phyloP scores from a whole-genome alignment of 1,140 invertebrate genomes.

The Drosophila malerkotliana region DNA sequence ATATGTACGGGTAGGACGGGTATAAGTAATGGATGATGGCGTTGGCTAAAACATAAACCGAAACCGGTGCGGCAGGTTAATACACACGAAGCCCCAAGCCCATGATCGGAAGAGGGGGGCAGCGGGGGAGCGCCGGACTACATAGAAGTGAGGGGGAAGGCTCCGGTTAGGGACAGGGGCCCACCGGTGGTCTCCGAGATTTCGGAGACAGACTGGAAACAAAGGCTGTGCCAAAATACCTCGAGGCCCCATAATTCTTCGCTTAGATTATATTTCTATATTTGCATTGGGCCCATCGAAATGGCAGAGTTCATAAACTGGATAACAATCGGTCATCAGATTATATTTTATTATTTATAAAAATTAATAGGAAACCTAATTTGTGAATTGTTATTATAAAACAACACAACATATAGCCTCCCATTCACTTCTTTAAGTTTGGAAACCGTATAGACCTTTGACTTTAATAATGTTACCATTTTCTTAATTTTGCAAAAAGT shows the following conservation, averaged over 20 bases:
- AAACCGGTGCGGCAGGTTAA: conserved; percentile 82
- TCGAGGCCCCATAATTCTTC: conserved; percentile 44
- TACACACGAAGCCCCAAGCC: conserved; percentile 58
- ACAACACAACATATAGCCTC: too few species aligned
- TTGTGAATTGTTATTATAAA: background rate
- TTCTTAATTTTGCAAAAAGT: too few species aligned
- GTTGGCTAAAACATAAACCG: conserved; percentile 81
- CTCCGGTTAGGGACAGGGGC: background rate
- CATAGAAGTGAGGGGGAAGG: background rate
- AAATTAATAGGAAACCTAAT: background rate
- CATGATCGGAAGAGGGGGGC: conserved; percentile 2
- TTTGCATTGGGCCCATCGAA: conserved; percentile 57
- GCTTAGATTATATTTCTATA: conserved; percentile 56
- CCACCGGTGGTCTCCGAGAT: conserved; percentile 22
- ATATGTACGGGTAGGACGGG: conserved; percentile 33
- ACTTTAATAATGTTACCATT: too few species aligned
- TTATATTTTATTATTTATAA: background rate
- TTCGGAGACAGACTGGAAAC: conserved; percentile 44
- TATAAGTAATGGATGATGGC: conserved; percentile 76
- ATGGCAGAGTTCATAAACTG: conserved; percentile 65
- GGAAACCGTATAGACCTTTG: too few species aligned
- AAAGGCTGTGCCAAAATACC: conserved; percentile 46
- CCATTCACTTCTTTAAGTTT: too few species aligned
- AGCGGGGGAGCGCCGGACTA: too few species aligned
- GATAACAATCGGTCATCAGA: background rate